phyloP scores from a whole-genome alignment of 2,888 invertebrate species.

The Aproaerema taeniolella region DNA sequence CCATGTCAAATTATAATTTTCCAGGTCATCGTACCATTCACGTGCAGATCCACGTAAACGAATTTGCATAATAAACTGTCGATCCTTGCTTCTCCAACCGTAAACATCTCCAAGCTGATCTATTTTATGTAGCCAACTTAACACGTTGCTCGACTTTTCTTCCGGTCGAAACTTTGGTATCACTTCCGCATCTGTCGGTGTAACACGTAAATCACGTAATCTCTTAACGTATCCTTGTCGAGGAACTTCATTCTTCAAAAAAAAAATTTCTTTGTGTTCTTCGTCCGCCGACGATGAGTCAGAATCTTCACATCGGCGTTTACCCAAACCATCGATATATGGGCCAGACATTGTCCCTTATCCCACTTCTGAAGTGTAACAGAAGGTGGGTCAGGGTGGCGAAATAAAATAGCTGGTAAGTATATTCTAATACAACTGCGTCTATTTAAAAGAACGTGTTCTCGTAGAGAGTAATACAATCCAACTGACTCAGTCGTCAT shows the following conservation, averaged over 20 bases:
- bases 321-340: neutral
- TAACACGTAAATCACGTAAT: neutral
- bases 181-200: slow-evolving; percentile 6
- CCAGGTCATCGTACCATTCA: slow-evolving; percentile 26
- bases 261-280: neutral
- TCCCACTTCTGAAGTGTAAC: no score
- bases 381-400: no score
- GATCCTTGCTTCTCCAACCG: slow-evolving; percentile 17
- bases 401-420: no score
- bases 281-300: neutral
- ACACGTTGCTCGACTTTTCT: slow-evolving; percentile 8
- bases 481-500: no score
- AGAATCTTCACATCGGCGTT: neutral
- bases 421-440: no score
- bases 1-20: slow-evolving; percentile 24
- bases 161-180: no score
- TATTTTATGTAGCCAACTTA: slow-evolving; percentile 19
- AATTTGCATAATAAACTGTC: slow-evolving; percentile 19
- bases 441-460: no score
- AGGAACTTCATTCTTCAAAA: neutral
- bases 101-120: no score
- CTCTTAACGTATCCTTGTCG: neutral
- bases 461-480: no score
- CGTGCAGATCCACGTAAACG: slow-evolving; percentile 27
- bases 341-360: neutral